These are phyloP conservation scores for Diachrysia chrysitis DNA, from an alignment of 2,888 invertebrate species.

Conservation along the genomic window DNA sequence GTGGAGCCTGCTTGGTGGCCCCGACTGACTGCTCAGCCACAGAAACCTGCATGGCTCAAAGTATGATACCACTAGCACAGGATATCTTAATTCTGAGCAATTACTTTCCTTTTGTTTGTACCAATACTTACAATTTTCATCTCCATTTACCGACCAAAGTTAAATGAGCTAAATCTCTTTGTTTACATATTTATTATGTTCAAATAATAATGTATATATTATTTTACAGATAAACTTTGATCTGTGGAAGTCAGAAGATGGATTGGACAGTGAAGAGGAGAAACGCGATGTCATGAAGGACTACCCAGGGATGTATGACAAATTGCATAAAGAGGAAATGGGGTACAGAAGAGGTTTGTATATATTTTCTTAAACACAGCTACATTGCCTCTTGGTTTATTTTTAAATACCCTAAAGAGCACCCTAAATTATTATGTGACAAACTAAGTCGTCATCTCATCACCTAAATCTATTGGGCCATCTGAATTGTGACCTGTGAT, in stretches of 20 bases:
- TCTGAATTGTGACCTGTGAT: too few species aligned
- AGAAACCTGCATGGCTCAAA: slow-evolving; percentile 97
- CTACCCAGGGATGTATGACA: slow-evolving; percentile 93
- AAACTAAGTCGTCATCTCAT: too few species aligned
- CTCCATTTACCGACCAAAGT: too few species aligned
- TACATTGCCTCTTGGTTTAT: too few species aligned
- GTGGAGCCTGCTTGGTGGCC: slow-evolving; percentile 94
- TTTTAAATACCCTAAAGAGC: too few species aligned
- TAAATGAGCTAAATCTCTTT: too few species aligned
- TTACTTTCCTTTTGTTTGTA: too few species aligned
- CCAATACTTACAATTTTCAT: too few species aligned
- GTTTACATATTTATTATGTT: too few species aligned
- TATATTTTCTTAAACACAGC: not conserved
- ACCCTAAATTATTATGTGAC: too few species aligned
- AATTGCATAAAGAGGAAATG: slow-evolving; percentile 92
- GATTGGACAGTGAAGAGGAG: slow-evolving; percentile 91
- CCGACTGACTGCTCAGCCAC: slow-evolving; percentile 93
- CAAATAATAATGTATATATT: not conserved
- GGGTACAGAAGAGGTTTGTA: slow-evolving; percentile 92
- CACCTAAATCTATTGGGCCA: too few species aligned
- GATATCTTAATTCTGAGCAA: too few species aligned
- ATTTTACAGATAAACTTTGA: slow-evolving; percentile 94
- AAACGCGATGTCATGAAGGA: slow-evolving; percentile 93
- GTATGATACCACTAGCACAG: slow-evolving; percentile 68
- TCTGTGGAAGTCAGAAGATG: slow-evolving; percentile 95